phyloP scores from a whole-genome alignment of 1,140 invertebrate genomes.

The Diplogasteroides magnus region DNA sequence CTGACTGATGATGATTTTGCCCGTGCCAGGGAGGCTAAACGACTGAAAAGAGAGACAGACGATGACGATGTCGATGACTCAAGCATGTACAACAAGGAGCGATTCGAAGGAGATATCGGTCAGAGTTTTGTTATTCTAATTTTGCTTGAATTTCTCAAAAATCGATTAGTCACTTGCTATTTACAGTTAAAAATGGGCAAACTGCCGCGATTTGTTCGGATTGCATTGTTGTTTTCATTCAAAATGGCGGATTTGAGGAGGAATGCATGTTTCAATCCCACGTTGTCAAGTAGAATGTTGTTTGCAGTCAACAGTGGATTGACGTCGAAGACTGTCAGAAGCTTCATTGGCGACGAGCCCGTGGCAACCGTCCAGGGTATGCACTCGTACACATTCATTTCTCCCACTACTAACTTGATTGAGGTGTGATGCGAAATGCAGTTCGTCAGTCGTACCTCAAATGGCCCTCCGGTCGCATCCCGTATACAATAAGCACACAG shows the following conservation, averaged over 20 bases:
- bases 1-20: conserved; percentile 35
- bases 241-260: no score
- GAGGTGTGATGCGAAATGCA: conserved; percentile 47
- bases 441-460: conserved; percentile 46
- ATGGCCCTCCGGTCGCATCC: conserved; percentile 41
- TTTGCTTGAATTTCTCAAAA: not conserved
- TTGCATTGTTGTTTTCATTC: no score
- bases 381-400: not conserved
- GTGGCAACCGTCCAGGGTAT: not conserved
- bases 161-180: no score
- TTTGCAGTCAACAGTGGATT: conserved; percentile 45
- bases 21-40: conserved; percentile 7
- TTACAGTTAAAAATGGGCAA: no score
- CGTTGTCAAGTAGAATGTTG: no score
- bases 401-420: conserved; percentile 1
- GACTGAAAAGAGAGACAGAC: conserved; percentile 11
- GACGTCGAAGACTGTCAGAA: conserved; percentile 32
- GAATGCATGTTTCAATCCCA: no score
- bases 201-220: no score
- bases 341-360: conserved; percentile 37
- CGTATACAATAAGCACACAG: conserved; percentile 29
- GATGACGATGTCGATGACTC: conserved; percentile 41
- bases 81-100: conserved; percentile 46
- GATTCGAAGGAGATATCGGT: conserved; percentile 54
- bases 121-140: not conserved